A percentile compares a stretch with the other conserved stretches of the same genome.
phyloP scores from a whole-genome alignment of 2,113 vertebrate species.

The Centropus bengalensis region DNA sequence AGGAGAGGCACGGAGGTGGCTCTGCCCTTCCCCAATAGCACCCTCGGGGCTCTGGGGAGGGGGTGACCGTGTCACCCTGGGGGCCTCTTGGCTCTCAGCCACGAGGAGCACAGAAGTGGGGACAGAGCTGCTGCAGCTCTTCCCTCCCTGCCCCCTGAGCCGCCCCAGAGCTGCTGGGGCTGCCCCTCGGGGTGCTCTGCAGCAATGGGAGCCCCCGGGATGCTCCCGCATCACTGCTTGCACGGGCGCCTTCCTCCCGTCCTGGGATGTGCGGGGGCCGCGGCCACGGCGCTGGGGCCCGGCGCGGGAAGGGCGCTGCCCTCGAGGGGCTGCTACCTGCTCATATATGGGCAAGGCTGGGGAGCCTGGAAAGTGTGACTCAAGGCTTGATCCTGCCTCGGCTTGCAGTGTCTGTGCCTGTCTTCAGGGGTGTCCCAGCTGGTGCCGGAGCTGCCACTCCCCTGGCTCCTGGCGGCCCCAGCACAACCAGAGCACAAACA shows the following conservation, averaged over 20 bases:
- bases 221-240: not conserved
- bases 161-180: not conserved
- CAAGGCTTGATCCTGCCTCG: conserved; percentile 50
- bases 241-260: not conserved
- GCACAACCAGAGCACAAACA: conserved; percentile 50
- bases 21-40: not conserved
- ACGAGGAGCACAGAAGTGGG: rapidly evolving
- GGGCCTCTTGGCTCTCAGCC: not conserved
- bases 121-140: not conserved
- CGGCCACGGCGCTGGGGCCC: not conserved
- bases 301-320: not conserved
- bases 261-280: not conserved
- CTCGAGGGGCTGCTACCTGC: not conserved
- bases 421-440: conserved; percentile 53
- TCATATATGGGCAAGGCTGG: conserved; percentile 77
- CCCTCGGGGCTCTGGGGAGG: not conserved
- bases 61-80: not conserved
- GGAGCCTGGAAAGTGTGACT: conserved; percentile 80
- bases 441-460: not conserved
- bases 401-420: conserved; percentile 64
- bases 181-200: rapidly evolving
- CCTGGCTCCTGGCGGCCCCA: not conserved
- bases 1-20: not conserved
- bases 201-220: rapidly evolving
- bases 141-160: not conserved